Percentiles rank a stretch among this genome's conserved stretches.
Evolutionary conservation across 2,888 invertebrate species (phyloP).

Genomic region (Sinelater perroti): DNA sequence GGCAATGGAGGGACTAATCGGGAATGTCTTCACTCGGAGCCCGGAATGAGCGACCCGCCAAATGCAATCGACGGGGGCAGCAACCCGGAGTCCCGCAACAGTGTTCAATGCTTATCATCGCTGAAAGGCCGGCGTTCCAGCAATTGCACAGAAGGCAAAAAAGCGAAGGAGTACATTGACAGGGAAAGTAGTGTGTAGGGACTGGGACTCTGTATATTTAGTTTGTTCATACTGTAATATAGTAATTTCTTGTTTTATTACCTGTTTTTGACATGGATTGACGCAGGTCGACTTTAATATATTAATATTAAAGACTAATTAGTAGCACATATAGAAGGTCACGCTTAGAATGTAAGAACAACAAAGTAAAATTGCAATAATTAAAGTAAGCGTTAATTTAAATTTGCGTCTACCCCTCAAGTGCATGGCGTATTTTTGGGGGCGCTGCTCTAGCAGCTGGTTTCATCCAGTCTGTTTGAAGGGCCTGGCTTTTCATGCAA

Average conservation of each 20-base stretch:
- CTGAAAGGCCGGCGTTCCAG: background rate
- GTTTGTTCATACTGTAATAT: constrained; percentile 7
- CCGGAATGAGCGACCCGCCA: constrained; percentile 2
- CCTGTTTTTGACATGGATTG: constrained; percentile 10
- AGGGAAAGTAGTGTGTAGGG: constrained; percentile 31
- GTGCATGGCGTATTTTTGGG: no score
- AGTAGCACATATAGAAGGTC: no score
- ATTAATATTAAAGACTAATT: no score
- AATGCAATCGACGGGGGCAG: constrained; percentile 5
- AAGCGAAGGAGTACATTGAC: constrained; percentile 24
- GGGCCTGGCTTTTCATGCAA: no score
- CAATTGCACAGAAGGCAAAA: background rate
- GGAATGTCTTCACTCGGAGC: constrained; percentile 6
- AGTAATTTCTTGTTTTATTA: constrained; percentile 1
- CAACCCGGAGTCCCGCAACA: constrained; percentile 13
- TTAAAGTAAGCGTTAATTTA: no score
- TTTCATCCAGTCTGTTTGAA: no score
- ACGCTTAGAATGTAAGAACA: no score
- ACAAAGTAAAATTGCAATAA: no score
- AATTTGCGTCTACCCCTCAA: no score
- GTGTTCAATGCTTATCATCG: constrained; percentile 10
- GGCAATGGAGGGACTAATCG: constrained; percentile 5
- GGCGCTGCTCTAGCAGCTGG: no score
- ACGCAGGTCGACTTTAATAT: constrained; percentile 12
- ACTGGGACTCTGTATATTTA: constrained; percentile 4